Evolutionary conservation across 2,113 vertebrate genomes (phyloP).

Genomic region (Aythya baeri): DNA sequence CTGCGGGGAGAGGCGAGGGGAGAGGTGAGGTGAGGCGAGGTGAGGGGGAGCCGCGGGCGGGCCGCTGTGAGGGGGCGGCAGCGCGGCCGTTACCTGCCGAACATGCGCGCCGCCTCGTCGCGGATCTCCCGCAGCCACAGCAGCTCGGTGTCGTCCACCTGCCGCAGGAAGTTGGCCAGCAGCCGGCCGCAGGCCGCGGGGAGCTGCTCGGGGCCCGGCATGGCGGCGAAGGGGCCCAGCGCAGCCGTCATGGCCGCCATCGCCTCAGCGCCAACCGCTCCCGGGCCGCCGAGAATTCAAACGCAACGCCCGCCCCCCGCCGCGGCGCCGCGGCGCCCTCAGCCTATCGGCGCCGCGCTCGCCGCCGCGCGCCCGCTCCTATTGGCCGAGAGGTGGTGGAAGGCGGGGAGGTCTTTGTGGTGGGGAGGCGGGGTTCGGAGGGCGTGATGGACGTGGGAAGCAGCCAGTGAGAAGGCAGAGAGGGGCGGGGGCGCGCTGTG

Average conservation of each 20-base stretch:
- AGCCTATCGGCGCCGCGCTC: background rate
- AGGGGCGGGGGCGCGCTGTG: accelerated
- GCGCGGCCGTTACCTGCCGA: conserved; percentile 77
- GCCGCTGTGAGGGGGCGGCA: accelerated
- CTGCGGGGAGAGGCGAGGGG: conserved; percentile 41
- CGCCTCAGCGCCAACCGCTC: background rate
- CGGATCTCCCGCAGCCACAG: conserved; percentile 92
- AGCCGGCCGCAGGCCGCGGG: conserved; percentile 78
- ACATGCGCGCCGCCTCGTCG: conserved; percentile 88
- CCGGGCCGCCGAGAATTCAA: background rate
- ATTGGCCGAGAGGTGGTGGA: background rate
- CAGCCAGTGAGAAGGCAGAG: accelerated
- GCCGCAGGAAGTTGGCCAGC: conserved; percentile 76
- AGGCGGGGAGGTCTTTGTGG: too few species aligned
- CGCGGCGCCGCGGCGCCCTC: accelerated
- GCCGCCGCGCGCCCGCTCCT: accelerated
- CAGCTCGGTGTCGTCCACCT: conserved; percentile 82
- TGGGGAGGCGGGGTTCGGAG: background rate
- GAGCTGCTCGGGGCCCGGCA: conserved; percentile 59
- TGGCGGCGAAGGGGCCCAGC: too few species aligned
- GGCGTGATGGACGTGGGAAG: accelerated
- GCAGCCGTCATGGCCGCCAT: background rate
- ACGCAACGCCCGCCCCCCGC: too few species aligned
- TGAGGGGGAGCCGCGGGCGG: too few species aligned
- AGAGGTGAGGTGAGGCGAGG: too few species aligned